Conservation (phyloP, 2,888 invertebrate genomes). For the Diplazon laetatorius region DNA sequence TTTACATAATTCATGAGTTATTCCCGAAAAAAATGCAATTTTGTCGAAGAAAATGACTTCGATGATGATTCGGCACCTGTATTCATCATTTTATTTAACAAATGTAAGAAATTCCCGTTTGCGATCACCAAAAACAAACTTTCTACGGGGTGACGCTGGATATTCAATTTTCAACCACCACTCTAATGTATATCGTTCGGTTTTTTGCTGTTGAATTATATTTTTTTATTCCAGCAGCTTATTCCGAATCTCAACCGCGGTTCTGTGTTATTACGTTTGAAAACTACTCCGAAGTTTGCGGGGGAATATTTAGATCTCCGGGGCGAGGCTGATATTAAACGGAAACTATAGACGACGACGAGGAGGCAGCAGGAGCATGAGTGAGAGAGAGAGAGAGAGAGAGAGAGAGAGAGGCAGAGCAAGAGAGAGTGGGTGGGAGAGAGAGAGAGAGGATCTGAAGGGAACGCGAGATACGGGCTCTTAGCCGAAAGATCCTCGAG, state of each 20-base stretch:
- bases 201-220: too few relatives aligned
- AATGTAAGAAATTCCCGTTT: too few relatives aligned
- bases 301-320: not conserved
- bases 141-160: too few relatives aligned
- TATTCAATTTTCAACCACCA: too few relatives aligned
- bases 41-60: too few relatives aligned
- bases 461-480: conserved; percentile 26
- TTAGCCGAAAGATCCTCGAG: conserved; percentile 55
- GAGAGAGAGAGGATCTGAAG: conserved; percentile 15
- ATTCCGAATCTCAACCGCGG: conserved; percentile 1
- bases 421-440: conserved; percentile 17
- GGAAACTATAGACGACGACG: conserved; percentile 28
- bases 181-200: too few relatives aligned
- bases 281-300: not conserved
- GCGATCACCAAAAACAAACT: too few relatives aligned
- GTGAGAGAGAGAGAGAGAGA: conserved; percentile 24
- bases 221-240: not conserved
- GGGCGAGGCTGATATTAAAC: not conserved
- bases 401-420: not conserved
- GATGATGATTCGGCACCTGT: too few relatives aligned
- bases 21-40: too few relatives aligned
- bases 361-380: not conserved
- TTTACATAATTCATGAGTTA: too few relatives aligned
- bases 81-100: too few relatives aligned
- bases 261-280: not conserved